Evolutionary conservation across 2,888 invertebrate species (phyloP).

Genomic region (Noctua pronuba): DNA sequence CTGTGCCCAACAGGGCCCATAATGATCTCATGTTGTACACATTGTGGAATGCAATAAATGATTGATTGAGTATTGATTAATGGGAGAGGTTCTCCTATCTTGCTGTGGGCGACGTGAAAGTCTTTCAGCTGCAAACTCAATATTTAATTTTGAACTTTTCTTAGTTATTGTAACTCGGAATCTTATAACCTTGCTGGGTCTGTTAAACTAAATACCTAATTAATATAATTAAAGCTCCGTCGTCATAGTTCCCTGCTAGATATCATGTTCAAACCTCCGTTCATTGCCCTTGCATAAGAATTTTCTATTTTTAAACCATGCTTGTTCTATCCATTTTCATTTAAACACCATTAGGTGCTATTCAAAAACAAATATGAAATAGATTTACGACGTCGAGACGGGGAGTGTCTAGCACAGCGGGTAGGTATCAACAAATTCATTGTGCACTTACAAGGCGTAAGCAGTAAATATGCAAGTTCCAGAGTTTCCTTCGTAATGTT

Average conservation of each 20-base stretch:
- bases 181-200: neutral
- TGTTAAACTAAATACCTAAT: neutral
- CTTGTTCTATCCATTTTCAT: conserved; percentile 19
- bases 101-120: neutral
- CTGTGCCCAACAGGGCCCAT: neutral
- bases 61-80: neutral
- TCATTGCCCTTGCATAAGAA: neutral
- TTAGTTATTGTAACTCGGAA: neutral
- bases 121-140: neutral
- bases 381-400: conserved; percentile 51
- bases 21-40: no score
- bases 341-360: conserved; percentile 6
- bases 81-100: neutral
- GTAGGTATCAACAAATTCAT: conserved; percentile 51
- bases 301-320: neutral
- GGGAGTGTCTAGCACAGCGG: conserved; percentile 28
- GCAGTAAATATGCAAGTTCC: conserved; percentile 52
- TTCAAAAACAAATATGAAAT: conserved; percentile 28
- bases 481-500: conserved; percentile 68
- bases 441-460: conserved; percentile 68
- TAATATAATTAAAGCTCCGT: neutral
- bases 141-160: neutral
- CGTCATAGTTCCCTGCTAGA: neutral
- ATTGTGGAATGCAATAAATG: no score
- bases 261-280: neutral